Evolutionary conservation across 2,888 invertebrate species (phyloP).

Genomic region (Listrodromus nycthemerus): DNA sequence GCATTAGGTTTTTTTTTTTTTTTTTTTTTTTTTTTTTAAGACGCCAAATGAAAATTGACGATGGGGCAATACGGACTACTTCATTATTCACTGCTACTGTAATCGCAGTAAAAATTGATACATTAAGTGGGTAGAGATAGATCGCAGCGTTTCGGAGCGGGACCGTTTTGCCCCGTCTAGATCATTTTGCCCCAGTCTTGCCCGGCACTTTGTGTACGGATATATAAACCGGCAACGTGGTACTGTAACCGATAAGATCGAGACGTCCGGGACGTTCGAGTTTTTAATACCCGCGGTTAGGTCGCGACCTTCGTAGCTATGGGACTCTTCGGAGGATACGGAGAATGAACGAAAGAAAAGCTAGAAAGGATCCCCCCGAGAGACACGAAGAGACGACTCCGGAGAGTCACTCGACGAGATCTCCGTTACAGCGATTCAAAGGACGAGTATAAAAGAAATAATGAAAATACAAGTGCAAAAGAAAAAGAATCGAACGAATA

Average conservation of each 20-base stretch:
- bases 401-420: constrained; percentile 60
- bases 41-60: too few relatives aligned
- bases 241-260: constrained; percentile 65
- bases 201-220: neutral
- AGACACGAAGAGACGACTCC: constrained; percentile 33
- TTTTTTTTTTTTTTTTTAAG: too few relatives aligned
- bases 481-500: constrained; percentile 32
- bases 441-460: constrained; percentile 37
- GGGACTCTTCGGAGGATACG: constrained; percentile 5
- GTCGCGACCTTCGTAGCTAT: constrained; percentile 65
- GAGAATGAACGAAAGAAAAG: constrained; percentile 15
- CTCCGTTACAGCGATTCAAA: constrained; percentile 48
- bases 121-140: too few relatives aligned
- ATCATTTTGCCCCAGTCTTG: too few relatives aligned
- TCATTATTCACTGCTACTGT: too few relatives aligned
- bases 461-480: constrained; percentile 26
- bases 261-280: constrained; percentile 71
- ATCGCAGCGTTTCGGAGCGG: too few relatives aligned
- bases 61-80: too few relatives aligned
- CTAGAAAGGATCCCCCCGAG: constrained; percentile 12
- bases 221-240: constrained; percentile 53
- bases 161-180: too few relatives aligned
- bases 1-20: too few relatives aligned
- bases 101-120: too few relatives aligned
- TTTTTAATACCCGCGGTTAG: constrained; percentile 72